phyloP scores from a whole-genome alignment of 2,797 vertebrate genomes.

The Nyctibius grandis region DNA sequence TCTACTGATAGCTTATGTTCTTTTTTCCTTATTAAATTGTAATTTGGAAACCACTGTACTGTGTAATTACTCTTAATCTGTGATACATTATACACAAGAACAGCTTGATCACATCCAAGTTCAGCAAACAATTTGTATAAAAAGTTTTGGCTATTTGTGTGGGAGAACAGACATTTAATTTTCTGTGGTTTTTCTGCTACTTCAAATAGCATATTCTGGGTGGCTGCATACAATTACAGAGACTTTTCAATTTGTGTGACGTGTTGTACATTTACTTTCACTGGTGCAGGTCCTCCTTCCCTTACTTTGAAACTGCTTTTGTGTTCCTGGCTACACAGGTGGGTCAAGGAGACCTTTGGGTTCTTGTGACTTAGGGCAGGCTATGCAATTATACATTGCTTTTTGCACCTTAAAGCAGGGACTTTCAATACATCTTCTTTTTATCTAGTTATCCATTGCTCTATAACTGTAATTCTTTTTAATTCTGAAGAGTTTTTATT shows the following conservation, averaged over 20 bases:
- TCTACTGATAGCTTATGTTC: background rate
- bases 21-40: background rate
- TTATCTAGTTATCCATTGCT: background rate
- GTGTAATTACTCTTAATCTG: background rate
- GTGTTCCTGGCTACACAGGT: background rate
- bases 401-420: background rate
- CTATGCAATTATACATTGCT: background rate
- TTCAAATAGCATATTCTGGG: background rate
- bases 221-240: background rate
- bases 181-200: background rate
- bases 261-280: background rate
- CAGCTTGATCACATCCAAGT: background rate
- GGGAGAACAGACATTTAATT: background rate
- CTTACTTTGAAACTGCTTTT: background rate
- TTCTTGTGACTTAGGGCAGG: background rate
- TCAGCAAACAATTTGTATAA: background rate
- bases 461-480: background rate
- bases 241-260: background rate
- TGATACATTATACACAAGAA: background rate
- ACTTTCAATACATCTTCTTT: background rate
- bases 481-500: background rate
- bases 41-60: background rate
- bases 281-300: background rate
- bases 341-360: background rate
- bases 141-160: background rate